These are phyloP conservation scores for Lacanobia wlatinum DNA, from an alignment of 2,888 invertebrate genomes.

Conservation along the genomic window DNA sequence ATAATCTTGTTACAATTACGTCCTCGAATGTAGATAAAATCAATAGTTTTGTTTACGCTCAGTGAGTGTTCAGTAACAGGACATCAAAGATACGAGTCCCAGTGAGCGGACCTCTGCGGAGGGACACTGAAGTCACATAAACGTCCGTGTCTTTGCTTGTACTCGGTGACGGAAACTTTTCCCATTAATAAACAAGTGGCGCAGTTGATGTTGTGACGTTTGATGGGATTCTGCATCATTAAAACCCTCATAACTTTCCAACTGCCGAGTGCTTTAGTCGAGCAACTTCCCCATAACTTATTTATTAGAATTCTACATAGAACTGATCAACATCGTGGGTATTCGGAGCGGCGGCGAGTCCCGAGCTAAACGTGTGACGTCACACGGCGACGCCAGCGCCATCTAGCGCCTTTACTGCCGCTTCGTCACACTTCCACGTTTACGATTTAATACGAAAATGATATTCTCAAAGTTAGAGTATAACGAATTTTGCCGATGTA, in stretches of 20 bases:
- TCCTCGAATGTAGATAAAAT: slow-evolving; percentile 7
- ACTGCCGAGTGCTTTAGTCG: slow-evolving; percentile 53
- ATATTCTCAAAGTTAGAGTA: slow-evolving; percentile 51
- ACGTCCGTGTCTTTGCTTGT: slow-evolving; percentile 47
- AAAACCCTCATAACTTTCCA: slow-evolving; percentile 67
- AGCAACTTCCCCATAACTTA: slow-evolving; percentile 62
- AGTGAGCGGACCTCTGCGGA: slow-evolving; percentile 7
- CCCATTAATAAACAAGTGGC: slow-evolving; percentile 64
- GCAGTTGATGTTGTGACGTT: slow-evolving; percentile 66
- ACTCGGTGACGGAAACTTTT: slow-evolving; percentile 58
- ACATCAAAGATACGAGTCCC: slow-evolving; percentile 12
- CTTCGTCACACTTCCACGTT: slow-evolving; percentile 47
- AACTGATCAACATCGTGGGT: slow-evolving; percentile 53
- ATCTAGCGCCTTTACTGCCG: slow-evolving; percentile 38
- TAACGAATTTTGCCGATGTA: slow-evolving; percentile 61
- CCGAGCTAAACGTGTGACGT: slow-evolving; percentile 36
- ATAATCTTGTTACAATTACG: slow-evolving; percentile 19
- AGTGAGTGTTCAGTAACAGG: slow-evolving; percentile 7
- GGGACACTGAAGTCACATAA: slow-evolving; percentile 41
- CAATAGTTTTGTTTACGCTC: slow-evolving; percentile 24
- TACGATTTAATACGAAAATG: slow-evolving; percentile 59
- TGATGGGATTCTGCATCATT: slow-evolving; percentile 68
- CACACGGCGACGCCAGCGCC: slow-evolving; percentile 18
- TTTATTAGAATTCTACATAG: slow-evolving; percentile 63
- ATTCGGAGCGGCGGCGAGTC: slow-evolving; percentile 29